Percentiles rank a stretch among this genome's conserved stretches.
These are phyloP conservation scores for Parauchenoglanis punctatus DNA, from an alignment of 2,797 vertebrate genomes.

Conservation along the genomic window DNA sequence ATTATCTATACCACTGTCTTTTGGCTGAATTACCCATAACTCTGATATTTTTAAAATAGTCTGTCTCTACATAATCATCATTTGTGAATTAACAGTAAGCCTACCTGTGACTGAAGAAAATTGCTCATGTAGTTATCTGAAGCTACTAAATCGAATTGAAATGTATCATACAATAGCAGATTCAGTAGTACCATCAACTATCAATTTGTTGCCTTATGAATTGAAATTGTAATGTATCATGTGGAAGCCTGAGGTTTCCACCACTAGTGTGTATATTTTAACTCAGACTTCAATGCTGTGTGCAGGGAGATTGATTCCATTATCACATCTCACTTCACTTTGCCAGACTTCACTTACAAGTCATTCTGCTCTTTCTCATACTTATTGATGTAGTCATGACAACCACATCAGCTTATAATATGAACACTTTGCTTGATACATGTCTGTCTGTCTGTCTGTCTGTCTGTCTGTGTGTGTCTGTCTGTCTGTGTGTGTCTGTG, in stretches of 20 bases:
- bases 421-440: not conserved
- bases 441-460: no score
- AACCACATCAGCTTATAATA: not conserved
- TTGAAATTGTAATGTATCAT: not conserved
- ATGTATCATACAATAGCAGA: not conserved
- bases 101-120: not conserved
- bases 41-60: no score
- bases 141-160: not conserved
- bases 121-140: not conserved
- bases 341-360: not conserved
- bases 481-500: no score
- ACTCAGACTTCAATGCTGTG: not conserved
- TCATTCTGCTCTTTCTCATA: not conserved
- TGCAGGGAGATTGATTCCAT: not conserved
- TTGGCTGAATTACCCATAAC: not conserved
- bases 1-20: no score
- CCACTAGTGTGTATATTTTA: not conserved
- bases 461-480: no score
- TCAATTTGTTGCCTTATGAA: not conserved
- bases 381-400: not conserved
- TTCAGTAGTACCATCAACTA: not conserved
- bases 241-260: not conserved
- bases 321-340: conserved; percentile 10
- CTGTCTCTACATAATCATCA: not conserved
- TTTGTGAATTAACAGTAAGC: not conserved